Evolutionary conservation across 2,113 vertebrate genomes (phyloP).

Genomic region (Merops nubicus): DNA sequence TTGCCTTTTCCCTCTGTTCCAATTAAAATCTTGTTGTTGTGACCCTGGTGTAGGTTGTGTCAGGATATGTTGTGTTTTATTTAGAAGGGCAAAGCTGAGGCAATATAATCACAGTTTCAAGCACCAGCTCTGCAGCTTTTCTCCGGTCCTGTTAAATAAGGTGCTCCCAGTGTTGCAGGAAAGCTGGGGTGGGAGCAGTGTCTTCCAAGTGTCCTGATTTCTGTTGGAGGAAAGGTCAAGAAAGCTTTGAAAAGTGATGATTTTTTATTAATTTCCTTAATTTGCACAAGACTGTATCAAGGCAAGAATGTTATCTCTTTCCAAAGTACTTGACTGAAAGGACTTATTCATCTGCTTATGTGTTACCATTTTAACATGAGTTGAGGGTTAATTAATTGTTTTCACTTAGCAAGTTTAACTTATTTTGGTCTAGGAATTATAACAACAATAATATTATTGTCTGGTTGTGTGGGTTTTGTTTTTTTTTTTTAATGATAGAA

Average conservation of each 20-base stretch:
- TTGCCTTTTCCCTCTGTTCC: not conserved
- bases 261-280: not conserved
- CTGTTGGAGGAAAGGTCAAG: not conserved
- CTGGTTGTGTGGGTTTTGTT: no score
- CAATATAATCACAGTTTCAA: not conserved
- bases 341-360: not conserved
- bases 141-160: not conserved
- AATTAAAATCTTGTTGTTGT: not conserved
- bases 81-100: not conserved
- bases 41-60: not conserved
- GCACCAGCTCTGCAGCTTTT: not conserved
- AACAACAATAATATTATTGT: not conserved
- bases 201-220: not conserved
- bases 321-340: not conserved
- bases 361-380: not conserved
- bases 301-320: not conserved
- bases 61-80: not conserved
- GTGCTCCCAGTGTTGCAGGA: not conserved
- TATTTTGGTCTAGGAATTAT: not conserved
- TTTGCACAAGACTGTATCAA: not conserved
- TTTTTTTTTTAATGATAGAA: conserved; percentile 4
- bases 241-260: not conserved
- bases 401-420: not conserved
- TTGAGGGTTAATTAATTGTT: not conserved
- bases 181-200: not conserved